phyloP scores from a whole-genome alignment of 2,888 invertebrate species.

The Yponomeuta malinellus region DNA sequence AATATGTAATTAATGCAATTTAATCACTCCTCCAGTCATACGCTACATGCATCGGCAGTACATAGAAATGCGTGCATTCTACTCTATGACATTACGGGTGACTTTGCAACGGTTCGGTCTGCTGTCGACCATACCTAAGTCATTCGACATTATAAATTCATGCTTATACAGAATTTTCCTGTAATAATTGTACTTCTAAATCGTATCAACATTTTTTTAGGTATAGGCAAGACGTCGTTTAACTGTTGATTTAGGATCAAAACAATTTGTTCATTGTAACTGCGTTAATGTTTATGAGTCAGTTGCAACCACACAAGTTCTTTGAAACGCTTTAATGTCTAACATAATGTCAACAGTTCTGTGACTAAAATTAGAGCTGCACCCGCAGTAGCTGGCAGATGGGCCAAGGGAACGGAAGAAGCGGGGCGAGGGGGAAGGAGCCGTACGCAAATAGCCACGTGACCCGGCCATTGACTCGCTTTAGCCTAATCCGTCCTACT shows the following conservation, averaged over 20 bases:
- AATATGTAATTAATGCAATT: no score
- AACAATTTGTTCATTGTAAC: not conserved
- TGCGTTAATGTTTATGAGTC: constrained; percentile 13
- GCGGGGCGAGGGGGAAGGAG: constrained; percentile 40
- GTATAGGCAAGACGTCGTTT: no score
- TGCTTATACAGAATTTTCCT: no score
- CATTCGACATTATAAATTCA: no score
- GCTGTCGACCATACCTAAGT: no score
- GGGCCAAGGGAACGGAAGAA: constrained; percentile 42
- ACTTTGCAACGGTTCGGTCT: no score
- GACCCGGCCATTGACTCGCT: constrained; percentile 75
- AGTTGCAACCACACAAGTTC: constrained; percentile 19
- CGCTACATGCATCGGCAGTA: no score
- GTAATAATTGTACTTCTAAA: no score
- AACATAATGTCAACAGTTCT: constrained; percentile 44
- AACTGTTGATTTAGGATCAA: not conserved
- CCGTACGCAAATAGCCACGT: constrained; percentile 68
- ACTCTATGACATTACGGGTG: no score
- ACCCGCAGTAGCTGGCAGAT: constrained; percentile 46
- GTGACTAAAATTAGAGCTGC: constrained; percentile 54
- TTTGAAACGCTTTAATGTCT: constrained; percentile 36
- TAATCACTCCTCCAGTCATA: no score
- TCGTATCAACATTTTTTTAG: no score
- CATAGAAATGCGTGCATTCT: no score
- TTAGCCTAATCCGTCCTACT: constrained; percentile 75